Base-by-base conservation (phyloP, 2,113 vertebrate species). In the Caranx ignobilis region DNA sequence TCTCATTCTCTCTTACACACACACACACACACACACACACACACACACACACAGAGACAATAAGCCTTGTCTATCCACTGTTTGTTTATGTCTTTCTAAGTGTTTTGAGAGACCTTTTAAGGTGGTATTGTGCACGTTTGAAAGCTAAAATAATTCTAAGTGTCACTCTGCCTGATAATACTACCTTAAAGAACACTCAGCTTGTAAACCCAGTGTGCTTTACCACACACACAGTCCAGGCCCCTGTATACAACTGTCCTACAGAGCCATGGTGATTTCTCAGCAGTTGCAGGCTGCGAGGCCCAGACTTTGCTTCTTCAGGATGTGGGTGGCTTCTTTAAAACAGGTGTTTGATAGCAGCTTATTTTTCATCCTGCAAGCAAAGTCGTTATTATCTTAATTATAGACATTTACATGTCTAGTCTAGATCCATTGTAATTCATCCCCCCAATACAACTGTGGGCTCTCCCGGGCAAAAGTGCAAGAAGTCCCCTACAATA, bases 391-490 rank as follows among this genome's bases (percentile, higher is more conserved):
- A 86, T 92, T 88, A 91, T 89, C 67, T 81, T 94, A 94, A 94
- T 95, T 92, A 91, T 73, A 93, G 83, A 81, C 41, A 94, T 93
- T 92, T 90, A 61, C 84, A 71, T 60, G 89, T 93, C 92, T 89
- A 31, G 84, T 85, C 83, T 68, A 47, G 71, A 83, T 65, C 79
- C 56, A 79, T 86, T 87, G 85, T 82, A 75, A 77, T 87, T 75
- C 54, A 47, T 55, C 39, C 11, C 56, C 39, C 35, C 19, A n/a
- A 41, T 67, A 71, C 26, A 55, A 74, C 39, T 3, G 60, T 60
- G 47, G 50, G 45, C 37, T 75, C 56, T 79, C 48, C 55, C 11
- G 65, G 41, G 45, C 45, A 31, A 82, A 82, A 54, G 62, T 71
- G 57, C 34, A 65, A 69, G 47, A 65, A 69, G 47, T 75, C 47